A percentile compares a stretch with the other conserved stretches of the same genome.
Conservation (phyloP, 2,113 vertebrate genomes). For the Progne subis region DNA sequence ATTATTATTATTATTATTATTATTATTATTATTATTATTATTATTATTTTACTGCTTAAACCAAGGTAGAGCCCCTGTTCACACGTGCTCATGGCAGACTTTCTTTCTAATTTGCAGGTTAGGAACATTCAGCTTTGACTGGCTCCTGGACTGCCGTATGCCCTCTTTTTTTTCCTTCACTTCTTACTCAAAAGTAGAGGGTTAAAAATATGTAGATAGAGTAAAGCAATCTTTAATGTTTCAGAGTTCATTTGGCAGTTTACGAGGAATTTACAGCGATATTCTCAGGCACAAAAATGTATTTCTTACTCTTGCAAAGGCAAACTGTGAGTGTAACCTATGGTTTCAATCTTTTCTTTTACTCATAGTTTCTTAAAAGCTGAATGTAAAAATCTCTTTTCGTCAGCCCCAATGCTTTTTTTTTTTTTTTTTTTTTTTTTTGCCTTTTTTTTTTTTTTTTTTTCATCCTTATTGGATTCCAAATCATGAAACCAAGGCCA, state of each 20-base stretch:
- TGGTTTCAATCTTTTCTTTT: background rate
- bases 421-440: too few species aligned
- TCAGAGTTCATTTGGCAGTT: background rate
- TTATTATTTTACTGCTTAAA: background rate
- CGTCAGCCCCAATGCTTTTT: background rate
- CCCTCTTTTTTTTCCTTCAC: background rate
- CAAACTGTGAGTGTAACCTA: background rate
- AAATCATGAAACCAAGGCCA: background rate
- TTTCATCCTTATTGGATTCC: background rate
- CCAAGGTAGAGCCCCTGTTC: background rate
- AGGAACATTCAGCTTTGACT: background rate
- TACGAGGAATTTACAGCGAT: background rate
- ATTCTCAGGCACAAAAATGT: background rate
- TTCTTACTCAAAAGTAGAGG: background rate
- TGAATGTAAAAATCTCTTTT: background rate
- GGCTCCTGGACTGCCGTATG: background rate
- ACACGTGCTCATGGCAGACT: background rate
- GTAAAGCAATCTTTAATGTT: background rate
- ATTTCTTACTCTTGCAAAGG: background rate
- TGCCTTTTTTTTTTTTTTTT: background rate
- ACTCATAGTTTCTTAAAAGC: background rate
- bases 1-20: too few species aligned
- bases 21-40: too few species aligned
- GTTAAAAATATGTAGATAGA: background rate
- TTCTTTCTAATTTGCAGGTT: background rate